These are phyloP conservation scores for Poecile atricapillus DNA, from an alignment of 2,113 vertebrate genomes.

Conservation along the genomic window DNA sequence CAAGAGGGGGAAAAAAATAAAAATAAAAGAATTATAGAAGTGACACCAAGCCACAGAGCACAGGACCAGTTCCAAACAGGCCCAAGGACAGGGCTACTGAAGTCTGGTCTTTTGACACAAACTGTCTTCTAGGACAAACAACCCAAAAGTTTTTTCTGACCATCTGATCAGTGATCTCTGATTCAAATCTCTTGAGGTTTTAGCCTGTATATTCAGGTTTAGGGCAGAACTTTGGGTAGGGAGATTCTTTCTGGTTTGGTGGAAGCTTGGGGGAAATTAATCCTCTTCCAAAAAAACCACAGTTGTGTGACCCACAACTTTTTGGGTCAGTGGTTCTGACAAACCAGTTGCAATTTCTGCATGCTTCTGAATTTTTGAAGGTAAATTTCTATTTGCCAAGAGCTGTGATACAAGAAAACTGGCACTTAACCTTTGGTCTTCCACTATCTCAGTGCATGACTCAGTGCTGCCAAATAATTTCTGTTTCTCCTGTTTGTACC, in stretches of 20 bases:
- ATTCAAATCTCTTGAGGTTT: neutral
- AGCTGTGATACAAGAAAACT: neutral
- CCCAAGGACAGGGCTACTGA: neutral
- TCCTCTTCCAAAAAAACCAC: neutral
- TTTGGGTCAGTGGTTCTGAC: neutral
- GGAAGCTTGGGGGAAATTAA: neutral
- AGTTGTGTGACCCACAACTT: neutral
- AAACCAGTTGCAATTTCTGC: neutral
- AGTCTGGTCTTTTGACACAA: neutral
- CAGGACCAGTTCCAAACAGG: neutral
- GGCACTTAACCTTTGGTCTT: neutral
- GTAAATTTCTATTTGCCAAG: neutral
- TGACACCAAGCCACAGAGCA: neutral
- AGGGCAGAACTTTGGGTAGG: neutral
- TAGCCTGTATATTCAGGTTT: neutral
- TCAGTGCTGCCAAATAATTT: neutral
- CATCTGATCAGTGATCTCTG: neutral
- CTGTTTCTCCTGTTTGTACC: slow-evolving; percentile 27
- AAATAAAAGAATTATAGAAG: neutral
- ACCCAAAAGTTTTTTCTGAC: neutral
- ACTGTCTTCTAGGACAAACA: neutral
- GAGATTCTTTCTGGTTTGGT: neutral
- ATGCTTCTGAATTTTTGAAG: neutral
- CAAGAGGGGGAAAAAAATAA: neutral
- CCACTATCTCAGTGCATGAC: neutral